These are phyloP conservation scores for Timema cristinae DNA, from an alignment of 2,888 invertebrate genomes.

Conservation along the genomic window DNA sequence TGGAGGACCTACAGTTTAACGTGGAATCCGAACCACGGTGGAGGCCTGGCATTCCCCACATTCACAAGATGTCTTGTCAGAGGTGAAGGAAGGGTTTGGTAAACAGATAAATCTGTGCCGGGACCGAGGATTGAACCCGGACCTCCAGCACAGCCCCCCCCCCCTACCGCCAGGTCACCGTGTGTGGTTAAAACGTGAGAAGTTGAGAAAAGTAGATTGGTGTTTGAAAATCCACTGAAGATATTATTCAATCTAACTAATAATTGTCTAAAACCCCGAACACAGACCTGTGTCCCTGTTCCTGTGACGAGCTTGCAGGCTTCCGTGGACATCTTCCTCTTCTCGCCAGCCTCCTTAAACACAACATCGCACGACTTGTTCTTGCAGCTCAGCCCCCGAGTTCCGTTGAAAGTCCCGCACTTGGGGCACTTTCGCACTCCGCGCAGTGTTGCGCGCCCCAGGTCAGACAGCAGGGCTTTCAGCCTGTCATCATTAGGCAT, in stretches of 20 bases:
- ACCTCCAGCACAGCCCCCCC: too few relatives aligned
- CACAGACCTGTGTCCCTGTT: slow-evolving; percentile 51
- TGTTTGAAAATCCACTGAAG: not conserved
- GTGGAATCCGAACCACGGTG: too few relatives aligned
- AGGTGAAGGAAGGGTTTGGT: too few relatives aligned
- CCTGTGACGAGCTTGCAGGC: slow-evolving; percentile 62
- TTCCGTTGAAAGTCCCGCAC: slow-evolving; percentile 73
- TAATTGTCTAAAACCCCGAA: not conserved
- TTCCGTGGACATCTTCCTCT: slow-evolving; percentile 56
- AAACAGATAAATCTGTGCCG: too few relatives aligned
- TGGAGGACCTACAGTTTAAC: too few relatives aligned
- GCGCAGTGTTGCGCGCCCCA: slow-evolving; percentile 61
- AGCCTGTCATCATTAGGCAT: slow-evolving; percentile 34
- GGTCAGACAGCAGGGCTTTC: slow-evolving; percentile 49
- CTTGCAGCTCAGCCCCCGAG: slow-evolving; percentile 67
- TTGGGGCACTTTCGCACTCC: slow-evolving; percentile 71
- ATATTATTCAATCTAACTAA: not conserved
- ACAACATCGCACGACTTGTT: slow-evolving; percentile 65
- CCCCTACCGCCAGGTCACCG: too few relatives aligned
- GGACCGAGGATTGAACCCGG: too few relatives aligned
- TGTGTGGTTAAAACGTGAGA: too few relatives aligned
- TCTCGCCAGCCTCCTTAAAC: slow-evolving; percentile 57
- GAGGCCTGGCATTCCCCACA: too few relatives aligned
- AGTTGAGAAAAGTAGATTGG: too few relatives aligned
- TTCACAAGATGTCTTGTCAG: too few relatives aligned